Percentiles rank a stretch among this genome's conserved stretches.
These are phyloP conservation scores for Ephestia elutella DNA, from an alignment of 1,140 invertebrate species.

Conservation along the genomic window DNA sequence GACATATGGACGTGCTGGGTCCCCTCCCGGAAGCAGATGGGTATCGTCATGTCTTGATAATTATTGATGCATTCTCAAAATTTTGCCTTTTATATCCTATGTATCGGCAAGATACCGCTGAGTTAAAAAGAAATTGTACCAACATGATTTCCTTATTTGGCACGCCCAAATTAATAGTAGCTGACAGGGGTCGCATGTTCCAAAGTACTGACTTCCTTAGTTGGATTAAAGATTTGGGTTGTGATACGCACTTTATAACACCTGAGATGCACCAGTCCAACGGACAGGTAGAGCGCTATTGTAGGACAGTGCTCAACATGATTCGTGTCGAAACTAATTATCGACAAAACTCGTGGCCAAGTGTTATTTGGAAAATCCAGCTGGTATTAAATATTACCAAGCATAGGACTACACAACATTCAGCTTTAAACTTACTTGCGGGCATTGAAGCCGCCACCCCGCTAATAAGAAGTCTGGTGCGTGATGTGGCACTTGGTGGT, in stretches of 20 bases:
- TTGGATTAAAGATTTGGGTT: slow-evolving; percentile 6
- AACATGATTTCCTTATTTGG: slow-evolving; percentile 17
- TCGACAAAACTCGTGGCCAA: neutral
- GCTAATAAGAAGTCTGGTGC: slow-evolving; percentile 5
- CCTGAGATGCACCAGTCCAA: slow-evolving; percentile 28
- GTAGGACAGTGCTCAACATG: slow-evolving; percentile 25
- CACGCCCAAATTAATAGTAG: slow-evolving; percentile 9
- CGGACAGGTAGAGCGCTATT: slow-evolving; percentile 31
- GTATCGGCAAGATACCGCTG: slow-evolving; percentile 12
- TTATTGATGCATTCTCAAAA: slow-evolving; percentile 23
- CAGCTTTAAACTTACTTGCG: slow-evolving; percentile 8
- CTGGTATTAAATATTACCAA: slow-evolving; percentile 14
- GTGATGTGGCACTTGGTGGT: slow-evolving; percentile 15
- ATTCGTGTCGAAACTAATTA: slow-evolving; percentile 18
- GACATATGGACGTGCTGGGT: slow-evolving; percentile 28
- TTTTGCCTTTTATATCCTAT: slow-evolving; percentile 16
- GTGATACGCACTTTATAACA: slow-evolving; percentile 13
- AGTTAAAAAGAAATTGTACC: slow-evolving; percentile 14
- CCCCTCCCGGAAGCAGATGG: slow-evolving; percentile 19
- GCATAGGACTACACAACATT: slow-evolving; percentile 13
- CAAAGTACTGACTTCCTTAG: slow-evolving; percentile 5
- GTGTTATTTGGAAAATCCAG: slow-evolving; percentile 10
- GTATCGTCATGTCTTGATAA: slow-evolving; percentile 15
- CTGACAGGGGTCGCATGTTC: too few relatives aligned
- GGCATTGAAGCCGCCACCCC: slow-evolving; percentile 16